Conservation (phyloP, 2,888 invertebrate genomes). For the Leptogaster cylindrica region DNA sequence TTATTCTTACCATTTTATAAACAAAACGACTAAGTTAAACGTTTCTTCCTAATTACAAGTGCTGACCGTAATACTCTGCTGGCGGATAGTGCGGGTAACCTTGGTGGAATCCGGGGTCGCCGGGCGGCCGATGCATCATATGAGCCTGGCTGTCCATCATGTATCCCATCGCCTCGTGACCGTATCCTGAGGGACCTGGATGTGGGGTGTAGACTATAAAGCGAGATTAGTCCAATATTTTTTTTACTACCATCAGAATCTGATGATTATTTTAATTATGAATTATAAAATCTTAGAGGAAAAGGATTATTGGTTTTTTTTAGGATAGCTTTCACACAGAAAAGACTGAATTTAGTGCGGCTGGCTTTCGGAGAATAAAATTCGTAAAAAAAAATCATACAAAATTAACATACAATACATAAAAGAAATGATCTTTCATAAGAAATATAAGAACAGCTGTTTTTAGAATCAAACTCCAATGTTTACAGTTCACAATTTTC, state of each 20-base stretch:
- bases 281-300: too few relatives aligned
- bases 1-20: conserved; percentile 33
- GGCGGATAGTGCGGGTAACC: conserved; percentile 89
- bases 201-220: conserved; percentile 83
- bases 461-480: too few relatives aligned
- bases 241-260: neutral
- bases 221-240: conserved; percentile 40
- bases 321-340: too few relatives aligned
- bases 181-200: conserved; percentile 95
- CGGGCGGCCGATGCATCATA: conserved; percentile 95
- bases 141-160: conserved; percentile 97
- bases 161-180: conserved; percentile 96
- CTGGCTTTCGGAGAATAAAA: too few relatives aligned
- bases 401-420: too few relatives aligned
- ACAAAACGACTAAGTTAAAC: conserved; percentile 32
- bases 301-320: too few relatives aligned
- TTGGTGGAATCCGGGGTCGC: conserved; percentile 92
- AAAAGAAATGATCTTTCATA: too few relatives aligned
- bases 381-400: too few relatives aligned
- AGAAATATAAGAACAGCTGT: too few relatives aligned
- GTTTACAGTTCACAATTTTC: too few relatives aligned
- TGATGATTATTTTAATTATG: too few relatives aligned
- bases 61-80: conserved; percentile 92
- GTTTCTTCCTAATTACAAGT: conserved; percentile 72
- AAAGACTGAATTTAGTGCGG: too few relatives aligned